Conservation (phyloP, 1,140 invertebrate genomes). For the Oreohelix idahoensis region DNA sequence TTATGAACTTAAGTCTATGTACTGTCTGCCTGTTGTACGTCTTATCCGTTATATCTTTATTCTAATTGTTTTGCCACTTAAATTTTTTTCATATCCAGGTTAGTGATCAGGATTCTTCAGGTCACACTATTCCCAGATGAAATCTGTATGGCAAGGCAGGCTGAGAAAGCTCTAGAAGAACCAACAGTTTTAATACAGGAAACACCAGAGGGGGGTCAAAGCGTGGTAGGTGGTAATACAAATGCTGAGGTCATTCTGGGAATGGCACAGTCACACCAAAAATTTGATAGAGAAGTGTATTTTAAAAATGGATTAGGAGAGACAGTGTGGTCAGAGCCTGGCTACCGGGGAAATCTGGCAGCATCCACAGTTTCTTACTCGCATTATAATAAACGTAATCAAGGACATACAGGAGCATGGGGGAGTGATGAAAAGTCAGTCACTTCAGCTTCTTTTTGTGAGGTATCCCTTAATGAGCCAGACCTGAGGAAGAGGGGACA, state of each 20-base stretch:
- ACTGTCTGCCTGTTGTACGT: no score
- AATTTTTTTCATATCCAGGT: conserved; percentile 32
- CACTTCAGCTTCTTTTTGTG: neutral
- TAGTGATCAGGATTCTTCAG: conserved; percentile 40
- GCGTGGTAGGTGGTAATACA: neutral
- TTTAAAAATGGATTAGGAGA: neutral
- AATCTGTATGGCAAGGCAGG: conserved; percentile 30
- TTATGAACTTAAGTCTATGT: neutral
- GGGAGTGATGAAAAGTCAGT: neutral
- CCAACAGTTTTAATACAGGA: neutral
- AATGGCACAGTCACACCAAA: neutral
- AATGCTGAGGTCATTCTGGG: neutral
- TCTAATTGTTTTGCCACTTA: neutral
- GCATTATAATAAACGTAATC: neutral
- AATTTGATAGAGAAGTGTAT: neutral
- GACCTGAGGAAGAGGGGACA: neutral
- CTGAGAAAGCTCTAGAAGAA: conserved; percentile 24
- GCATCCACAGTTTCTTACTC: neutral
- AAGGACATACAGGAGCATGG: no score
- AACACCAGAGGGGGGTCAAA: neutral
- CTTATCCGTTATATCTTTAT: neutral
- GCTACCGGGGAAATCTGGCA: neutral
- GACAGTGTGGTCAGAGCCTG: no score
- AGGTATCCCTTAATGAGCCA: neutral
- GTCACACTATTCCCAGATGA: conserved; percentile 45